These are phyloP conservation scores for Hydrocynus forskahlii DNA, from an alignment of 2,797 vertebrate genomes.

Conservation along the genomic window DNA sequence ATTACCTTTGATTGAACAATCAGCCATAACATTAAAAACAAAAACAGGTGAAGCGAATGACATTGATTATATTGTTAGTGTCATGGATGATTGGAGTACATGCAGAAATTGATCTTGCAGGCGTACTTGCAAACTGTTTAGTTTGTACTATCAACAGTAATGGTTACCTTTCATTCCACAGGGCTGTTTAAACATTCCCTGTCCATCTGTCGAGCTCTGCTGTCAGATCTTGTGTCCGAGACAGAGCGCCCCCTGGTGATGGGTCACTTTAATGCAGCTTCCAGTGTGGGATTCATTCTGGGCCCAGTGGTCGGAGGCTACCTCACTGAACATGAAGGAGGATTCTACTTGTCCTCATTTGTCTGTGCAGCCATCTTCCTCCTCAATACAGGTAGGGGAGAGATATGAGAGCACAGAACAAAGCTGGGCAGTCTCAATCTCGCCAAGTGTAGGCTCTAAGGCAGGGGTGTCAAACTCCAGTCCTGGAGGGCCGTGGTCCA, in stretches of 20 bases:
- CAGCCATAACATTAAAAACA: too few species aligned
- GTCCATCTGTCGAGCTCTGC: constrained; percentile 93
- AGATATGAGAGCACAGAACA: constrained; percentile 1
- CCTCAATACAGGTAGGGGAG: constrained; percentile 86
- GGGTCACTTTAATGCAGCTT: constrained; percentile 92
- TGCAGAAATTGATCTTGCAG: not conserved
- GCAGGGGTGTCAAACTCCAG: too few species aligned
- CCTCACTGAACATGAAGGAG: constrained; percentile 88
- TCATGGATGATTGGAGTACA: not conserved
- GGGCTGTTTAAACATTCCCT: constrained; percentile 97
- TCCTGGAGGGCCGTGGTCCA: too few species aligned
- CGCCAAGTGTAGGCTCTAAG: not conserved
- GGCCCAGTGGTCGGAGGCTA: constrained; percentile 93
- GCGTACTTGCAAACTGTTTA: not conserved
- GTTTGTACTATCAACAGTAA: not conserved
- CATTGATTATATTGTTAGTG: too few species aligned
- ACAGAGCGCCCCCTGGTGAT: constrained; percentile 90
- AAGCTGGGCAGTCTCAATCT: not conserved
- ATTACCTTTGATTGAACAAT: not conserved
- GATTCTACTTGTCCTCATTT: constrained; percentile 89
- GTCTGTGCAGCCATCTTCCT: constrained; percentile 89
- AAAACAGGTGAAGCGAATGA: too few species aligned
- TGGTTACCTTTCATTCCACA: constrained; percentile 63
- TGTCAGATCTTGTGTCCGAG: constrained; percentile 91
- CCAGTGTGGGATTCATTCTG: constrained; percentile 92